Conservation (phyloP, 2,113 vertebrate species). For the Eolophus roseicapilla region DNA sequence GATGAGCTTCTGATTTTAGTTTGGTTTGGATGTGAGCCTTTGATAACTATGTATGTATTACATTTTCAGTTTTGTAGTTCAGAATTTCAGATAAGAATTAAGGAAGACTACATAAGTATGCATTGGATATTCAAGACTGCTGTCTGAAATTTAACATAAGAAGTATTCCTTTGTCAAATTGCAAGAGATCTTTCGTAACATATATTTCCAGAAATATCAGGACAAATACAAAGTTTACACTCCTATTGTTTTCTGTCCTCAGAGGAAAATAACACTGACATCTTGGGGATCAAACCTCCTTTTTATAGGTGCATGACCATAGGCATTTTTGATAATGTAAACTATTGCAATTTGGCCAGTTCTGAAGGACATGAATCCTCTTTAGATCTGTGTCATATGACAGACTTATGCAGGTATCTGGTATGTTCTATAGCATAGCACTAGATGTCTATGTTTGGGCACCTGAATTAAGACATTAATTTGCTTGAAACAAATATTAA, state of each 20-base stretch:
- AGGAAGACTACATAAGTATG: background rate
- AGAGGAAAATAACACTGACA: background rate
- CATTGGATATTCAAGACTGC: background rate
- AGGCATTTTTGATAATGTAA: background rate
- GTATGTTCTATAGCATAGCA: rapidly evolving
- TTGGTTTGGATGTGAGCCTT: background rate
- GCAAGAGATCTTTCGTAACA: background rate
- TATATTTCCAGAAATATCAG: background rate
- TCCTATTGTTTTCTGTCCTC: background rate
- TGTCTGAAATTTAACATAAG: background rate
- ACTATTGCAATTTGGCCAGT: background rate
- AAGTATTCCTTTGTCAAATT: background rate
- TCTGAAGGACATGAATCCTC: background rate
- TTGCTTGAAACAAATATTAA: background rate
- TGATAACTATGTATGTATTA: background rate
- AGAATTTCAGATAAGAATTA: background rate
- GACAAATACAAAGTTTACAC: background rate
- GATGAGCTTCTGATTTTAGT: background rate
- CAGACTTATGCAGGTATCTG: background rate
- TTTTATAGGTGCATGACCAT: background rate
- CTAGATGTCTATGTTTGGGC: background rate
- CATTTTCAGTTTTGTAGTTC: background rate
- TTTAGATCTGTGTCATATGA: background rate
- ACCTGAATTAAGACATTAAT: background rate
- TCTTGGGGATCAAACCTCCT: background rate